Conservation (phyloP, 1,140 invertebrate species). For the Sinella curviseta region DNA sequence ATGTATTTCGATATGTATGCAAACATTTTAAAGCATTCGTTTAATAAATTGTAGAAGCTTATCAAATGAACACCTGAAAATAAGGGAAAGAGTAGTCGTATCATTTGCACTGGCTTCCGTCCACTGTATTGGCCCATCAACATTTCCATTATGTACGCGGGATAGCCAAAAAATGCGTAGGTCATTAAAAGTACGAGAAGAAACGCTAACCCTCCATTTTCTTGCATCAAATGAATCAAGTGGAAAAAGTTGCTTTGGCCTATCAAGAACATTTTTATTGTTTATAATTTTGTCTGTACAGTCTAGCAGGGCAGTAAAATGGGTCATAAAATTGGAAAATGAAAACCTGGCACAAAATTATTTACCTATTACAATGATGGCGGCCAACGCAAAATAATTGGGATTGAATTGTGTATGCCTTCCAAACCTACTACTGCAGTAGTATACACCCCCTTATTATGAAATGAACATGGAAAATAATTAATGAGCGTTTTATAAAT, state of each 20-base stretch:
- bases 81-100: slow-evolving; percentile 22
- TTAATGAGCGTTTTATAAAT: not conserved
- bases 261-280: not conserved
- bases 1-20: not conserved
- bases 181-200: not conserved
- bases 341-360: too few species aligned
- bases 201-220: not conserved
- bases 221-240: slow-evolving; percentile 14
- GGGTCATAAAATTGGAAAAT: not conserved
- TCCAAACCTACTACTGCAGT: slow-evolving; percentile 23
- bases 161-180: not conserved
- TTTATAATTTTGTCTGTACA: not conserved
- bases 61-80: slow-evolving; percentile 7
- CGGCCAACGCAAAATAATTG: not conserved
- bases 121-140: slow-evolving; percentile 33
- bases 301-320: not conserved
- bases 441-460: slow-evolving; percentile 14
- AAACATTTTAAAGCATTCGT: not conserved
- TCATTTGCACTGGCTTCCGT: slow-evolving; percentile 31
- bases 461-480: not conserved
- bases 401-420: not conserved
- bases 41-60: not conserved
- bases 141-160: slow-evolving; percentile 17
- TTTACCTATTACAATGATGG: not conserved
- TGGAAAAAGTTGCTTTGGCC: slow-evolving; percentile 14